These are phyloP conservation scores for Enteromius anoplus DNA, from an alignment of 2,797 vertebrate genomes.

Conservation along the genomic window DNA sequence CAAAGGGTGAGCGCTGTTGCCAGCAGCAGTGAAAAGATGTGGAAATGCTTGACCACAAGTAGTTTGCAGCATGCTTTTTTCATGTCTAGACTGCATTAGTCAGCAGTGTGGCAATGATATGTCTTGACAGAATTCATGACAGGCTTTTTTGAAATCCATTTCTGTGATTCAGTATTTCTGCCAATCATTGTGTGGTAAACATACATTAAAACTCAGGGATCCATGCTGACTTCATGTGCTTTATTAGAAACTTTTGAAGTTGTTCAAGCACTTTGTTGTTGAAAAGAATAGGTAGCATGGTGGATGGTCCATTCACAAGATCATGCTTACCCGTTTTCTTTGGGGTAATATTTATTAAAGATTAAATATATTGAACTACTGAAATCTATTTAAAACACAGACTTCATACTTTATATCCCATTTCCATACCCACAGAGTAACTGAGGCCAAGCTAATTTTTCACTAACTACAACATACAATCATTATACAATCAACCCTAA, in stretches of 20 bases:
- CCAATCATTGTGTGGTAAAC: background rate
- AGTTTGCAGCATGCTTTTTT: conserved; percentile 4
- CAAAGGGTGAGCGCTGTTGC: background rate
- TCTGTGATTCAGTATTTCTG: conserved; percentile 3
- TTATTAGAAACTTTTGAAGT: background rate
- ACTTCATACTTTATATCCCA: background rate
- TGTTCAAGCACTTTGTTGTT: background rate
- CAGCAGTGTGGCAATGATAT: background rate
- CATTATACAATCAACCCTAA: conserved; percentile 28
- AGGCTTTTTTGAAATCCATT: background rate
- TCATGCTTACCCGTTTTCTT: background rate
- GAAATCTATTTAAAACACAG: background rate
- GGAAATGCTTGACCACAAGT: conserved; percentile 14
- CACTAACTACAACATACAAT: conserved; percentile 2
- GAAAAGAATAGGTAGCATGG: background rate
- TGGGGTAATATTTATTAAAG: background rate
- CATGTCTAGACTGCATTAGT: background rate
- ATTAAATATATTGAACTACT: background rate
- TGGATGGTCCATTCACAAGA: background rate
- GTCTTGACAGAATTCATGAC: background rate
- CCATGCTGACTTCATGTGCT: background rate
- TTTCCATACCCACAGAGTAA: background rate
- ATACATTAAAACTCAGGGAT: background rate
- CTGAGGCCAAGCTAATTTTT: background rate
- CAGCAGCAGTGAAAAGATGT: background rate